Conservation (phyloP, 2,797 vertebrate species). For the Mergus octosetaceus region DNA sequence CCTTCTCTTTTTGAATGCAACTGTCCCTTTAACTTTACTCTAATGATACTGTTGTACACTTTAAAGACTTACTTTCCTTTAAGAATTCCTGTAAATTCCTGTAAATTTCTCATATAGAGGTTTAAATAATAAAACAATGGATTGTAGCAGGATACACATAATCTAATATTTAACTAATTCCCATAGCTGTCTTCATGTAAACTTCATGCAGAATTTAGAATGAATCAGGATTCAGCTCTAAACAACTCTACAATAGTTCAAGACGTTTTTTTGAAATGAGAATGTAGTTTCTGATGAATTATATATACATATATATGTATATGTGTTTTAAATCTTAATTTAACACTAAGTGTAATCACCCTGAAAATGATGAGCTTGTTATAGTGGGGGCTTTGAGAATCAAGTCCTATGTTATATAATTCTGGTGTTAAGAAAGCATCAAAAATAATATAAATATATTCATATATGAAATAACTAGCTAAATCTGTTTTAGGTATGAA, state of each 20-base stretch:
- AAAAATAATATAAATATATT: background rate
- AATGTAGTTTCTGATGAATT: too few relatives aligned
- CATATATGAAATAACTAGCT: background rate
- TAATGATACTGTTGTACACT: background rate
- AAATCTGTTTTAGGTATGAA: background rate
- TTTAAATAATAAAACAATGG: background rate
- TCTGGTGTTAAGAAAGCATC: background rate
- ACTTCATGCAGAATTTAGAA: background rate
- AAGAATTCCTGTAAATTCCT: background rate
- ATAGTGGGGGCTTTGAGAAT: background rate
- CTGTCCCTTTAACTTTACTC: background rate
- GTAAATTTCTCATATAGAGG: background rate
- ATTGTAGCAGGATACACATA: background rate
- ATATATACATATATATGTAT: too few relatives aligned
- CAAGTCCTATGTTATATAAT: background rate
- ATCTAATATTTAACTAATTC: background rate
- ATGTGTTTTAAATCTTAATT: background rate
- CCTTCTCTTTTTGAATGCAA: background rate
- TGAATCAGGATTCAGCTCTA: background rate
- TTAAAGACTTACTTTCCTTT: background rate
- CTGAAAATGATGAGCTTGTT: background rate
- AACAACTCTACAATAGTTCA: too few relatives aligned
- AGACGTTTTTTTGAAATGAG: too few relatives aligned
- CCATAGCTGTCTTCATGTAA: background rate
- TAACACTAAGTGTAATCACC: background rate